These are phyloP conservation scores for Paragorgia papillata DNA, from an alignment of 92 coral and sea anemone genomes.

Conservation along the genomic window DNA sequence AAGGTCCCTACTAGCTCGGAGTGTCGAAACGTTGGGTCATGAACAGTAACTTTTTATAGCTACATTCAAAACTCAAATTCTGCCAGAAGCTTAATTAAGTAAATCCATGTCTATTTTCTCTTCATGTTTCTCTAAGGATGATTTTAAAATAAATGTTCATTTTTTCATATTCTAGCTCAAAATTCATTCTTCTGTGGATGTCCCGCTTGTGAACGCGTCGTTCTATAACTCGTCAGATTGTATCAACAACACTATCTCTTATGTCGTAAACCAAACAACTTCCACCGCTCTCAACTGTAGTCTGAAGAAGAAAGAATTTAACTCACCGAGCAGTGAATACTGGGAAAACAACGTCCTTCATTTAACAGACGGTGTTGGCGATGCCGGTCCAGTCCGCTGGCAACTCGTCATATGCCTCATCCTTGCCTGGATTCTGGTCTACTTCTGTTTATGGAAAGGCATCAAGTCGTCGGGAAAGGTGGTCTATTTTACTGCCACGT, in stretches of 20 bases:
- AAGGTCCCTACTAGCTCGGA: too few species aligned
- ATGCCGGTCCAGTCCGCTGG: constrained; percentile 82
- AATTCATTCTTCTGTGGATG: background rate
- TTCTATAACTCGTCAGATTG: constrained; percentile 45
- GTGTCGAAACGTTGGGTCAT: too few species aligned
- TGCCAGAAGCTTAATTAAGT: too few species aligned
- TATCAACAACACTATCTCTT: constrained; percentile 59
- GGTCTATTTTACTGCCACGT: constrained; percentile 98
- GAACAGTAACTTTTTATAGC: too few species aligned
- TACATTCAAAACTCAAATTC: too few species aligned
- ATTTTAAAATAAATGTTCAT: too few species aligned
- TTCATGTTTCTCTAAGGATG: too few species aligned
- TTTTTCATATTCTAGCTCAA: constrained; percentile 4
- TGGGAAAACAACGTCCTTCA: constrained; percentile 88
- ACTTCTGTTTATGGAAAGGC: constrained; percentile 98
- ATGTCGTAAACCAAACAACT: constrained; percentile 51
- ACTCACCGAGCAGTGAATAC: constrained; percentile 94
- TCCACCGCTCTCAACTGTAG: constrained; percentile 42
- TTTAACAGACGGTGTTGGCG: constrained; percentile 68
- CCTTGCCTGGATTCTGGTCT: constrained; percentile 92
- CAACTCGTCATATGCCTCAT: constrained; percentile 80
- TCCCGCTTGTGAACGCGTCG: constrained; percentile 1
- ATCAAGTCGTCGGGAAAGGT: constrained; percentile 99
- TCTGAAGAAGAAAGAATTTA: constrained; percentile 44
- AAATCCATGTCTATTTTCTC: too few species aligned